These are phyloP conservation scores for Drosophila ficusphila DNA, from an alignment of 1,140 invertebrate genomes.

Conservation along the genomic window DNA sequence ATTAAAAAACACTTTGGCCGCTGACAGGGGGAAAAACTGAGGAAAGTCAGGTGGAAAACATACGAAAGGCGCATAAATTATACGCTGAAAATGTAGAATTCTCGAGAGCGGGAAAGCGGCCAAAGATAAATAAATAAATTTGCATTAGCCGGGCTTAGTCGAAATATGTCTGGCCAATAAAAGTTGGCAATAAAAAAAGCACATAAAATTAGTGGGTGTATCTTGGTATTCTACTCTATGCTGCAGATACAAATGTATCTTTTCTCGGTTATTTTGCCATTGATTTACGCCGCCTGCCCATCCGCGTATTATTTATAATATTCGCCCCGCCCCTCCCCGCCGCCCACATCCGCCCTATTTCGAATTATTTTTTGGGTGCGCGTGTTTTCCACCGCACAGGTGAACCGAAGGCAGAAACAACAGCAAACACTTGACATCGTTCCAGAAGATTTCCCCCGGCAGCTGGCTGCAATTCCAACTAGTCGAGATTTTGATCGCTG, in stretches of 20 bases:
- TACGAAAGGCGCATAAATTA: constrained; percentile 59
- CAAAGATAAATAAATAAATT: constrained; percentile 74
- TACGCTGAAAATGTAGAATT: constrained; percentile 57
- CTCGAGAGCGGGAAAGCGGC: constrained; percentile 14
- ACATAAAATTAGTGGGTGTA: constrained; percentile 75
- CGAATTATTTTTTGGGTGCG: constrained; percentile 31
- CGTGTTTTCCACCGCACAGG: constrained; percentile 64
- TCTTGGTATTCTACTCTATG: not conserved
- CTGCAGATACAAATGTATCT: constrained; percentile 66
- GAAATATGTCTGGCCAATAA: constrained; percentile 81
- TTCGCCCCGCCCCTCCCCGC: constrained; percentile 1
- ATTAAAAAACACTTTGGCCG: constrained; percentile 78
- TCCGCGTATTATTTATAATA: constrained; percentile 69
- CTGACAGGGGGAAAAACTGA: constrained; percentile 30
- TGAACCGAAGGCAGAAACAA: constrained; percentile 49
- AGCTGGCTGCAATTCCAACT: too few species aligned
- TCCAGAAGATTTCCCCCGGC: constrained; percentile 37
- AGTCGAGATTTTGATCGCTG: constrained; percentile 27
- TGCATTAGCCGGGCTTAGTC: constrained; percentile 75
- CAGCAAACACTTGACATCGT: constrained; percentile 40
- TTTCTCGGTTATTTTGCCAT: constrained; percentile 56
- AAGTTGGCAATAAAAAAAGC: constrained; percentile 75
- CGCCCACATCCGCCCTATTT: not conserved
- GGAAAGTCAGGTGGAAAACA: constrained; percentile 45
- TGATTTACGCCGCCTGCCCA: constrained; percentile 57